Base-by-base conservation (phyloP, 35 echinoderm and acorn worm genomes). In the Anneissia japonica region DNA sequence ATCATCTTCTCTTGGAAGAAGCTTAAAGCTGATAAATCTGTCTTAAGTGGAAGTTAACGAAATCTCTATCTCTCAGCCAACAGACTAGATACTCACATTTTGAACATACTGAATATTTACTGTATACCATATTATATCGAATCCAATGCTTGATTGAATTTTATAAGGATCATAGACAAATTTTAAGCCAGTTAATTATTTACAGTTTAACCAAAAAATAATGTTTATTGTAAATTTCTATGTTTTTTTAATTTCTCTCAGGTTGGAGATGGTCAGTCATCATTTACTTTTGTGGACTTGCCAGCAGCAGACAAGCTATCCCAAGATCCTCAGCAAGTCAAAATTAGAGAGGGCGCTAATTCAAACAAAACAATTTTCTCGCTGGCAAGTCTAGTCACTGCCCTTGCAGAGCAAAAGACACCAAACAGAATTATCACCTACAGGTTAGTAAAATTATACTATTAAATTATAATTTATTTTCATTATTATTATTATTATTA, bases 231-330 rank as follows among this genome's bases (percentile, higher is more conserved):
- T n/a, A 91, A 91, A 76, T 89, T 89, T 7, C 86, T 88, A n/a
- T n/a, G n/a, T n/a, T n/a, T 6, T 64, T 64, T 19, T 16, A 12
- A 19, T 64, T 64, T 26, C 21, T 12, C 19, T 16, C 51, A 64
- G 51, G 21, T 64, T 64, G 51, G 51, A 64, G 51, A 64, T 64
- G 7, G 51, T 39, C 55, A 86, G 17, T 93, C 91, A 4, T 88
- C 73, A 0, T 91, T 97, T 34, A 89, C 86, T 23, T 93, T 97
- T 64, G 88, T 91, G 33, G 95, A 93, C 37, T 76, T 90, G 26
- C 95, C 95, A 35, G 95, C 88, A 30, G 40, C 89, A 19, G 91
- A 93, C 35, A 97, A 90, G 21, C 85, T 91, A 14, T 72, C 85
- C 36, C 26, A 39, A n/a, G 91, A 97, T 73, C 41, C 38, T 21